phyloP scores from a whole-genome alignment of 2,888 invertebrate genomes.

The Hedya salicella region DNA sequence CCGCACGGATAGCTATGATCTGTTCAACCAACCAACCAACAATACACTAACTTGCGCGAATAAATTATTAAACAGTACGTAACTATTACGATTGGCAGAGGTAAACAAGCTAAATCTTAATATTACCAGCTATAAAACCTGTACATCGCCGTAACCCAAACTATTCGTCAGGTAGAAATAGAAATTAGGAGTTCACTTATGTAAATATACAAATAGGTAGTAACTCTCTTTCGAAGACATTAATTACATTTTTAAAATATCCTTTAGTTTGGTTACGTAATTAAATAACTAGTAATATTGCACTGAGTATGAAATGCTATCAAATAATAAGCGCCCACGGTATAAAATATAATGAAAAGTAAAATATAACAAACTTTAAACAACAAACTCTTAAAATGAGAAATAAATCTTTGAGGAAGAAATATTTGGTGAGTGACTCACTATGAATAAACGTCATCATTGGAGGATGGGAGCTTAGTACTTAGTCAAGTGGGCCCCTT shows the following conservation, averaged over 20 bases:
- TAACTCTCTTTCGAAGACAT: conserved; percentile 81
- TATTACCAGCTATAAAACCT: conserved; percentile 85
- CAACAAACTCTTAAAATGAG: conserved; percentile 73
- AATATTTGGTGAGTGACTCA: conserved; percentile 75
- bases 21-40: conserved; percentile 65
- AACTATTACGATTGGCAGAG: conserved; percentile 85
- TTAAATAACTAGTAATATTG: conserved; percentile 86
- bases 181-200: conserved; percentile 78
- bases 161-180: conserved; percentile 76
- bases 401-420: conserved; percentile 83
- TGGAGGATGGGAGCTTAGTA: conserved; percentile 73
- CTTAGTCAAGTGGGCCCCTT: conserved; percentile 79
- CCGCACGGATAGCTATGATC: conserved; percentile 83
- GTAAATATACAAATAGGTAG: conserved; percentile 82
- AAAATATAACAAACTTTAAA: conserved; percentile 68
- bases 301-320: conserved; percentile 86
- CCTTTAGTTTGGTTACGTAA: conserved; percentile 86
- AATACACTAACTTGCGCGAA: conserved; percentile 82
- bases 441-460: conserved; percentile 54
- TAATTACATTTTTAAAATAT: conserved; percentile 81
- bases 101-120: conserved; percentile 83
- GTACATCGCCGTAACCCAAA: conserved; percentile 84
- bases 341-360: conserved; percentile 63
- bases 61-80: conserved; percentile 83
- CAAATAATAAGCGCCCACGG: conserved; percentile 85